A percentile compares a stretch with the other conserved stretches of the same genome.
These are phyloP conservation scores for Cheirogaleus medius DNA, from an alignment of 2,113 vertebrate genomes.

Conservation along the genomic window DNA sequence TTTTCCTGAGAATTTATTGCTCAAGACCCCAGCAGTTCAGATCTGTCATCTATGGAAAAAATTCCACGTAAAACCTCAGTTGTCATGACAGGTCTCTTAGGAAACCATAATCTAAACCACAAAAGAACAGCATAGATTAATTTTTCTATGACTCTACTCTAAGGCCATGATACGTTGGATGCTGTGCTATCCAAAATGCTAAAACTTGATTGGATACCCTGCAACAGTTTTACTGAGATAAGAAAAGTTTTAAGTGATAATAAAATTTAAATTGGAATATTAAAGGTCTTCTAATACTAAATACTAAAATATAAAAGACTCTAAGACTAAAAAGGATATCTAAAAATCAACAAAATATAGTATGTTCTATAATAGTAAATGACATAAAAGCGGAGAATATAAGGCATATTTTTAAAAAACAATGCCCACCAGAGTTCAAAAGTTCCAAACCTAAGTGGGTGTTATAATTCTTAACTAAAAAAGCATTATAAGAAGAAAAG, in stretches of 20 bases:
- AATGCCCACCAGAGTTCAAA: background rate
- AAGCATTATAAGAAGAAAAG: conserved; percentile 27
- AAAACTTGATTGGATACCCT: background rate
- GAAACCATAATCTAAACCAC: conserved; percentile 71
- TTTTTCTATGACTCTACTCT: conserved; percentile 41
- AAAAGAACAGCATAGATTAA: conserved; percentile 53
- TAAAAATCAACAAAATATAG: background rate
- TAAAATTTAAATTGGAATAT: background rate
- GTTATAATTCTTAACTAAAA: background rate
- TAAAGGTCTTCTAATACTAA: background rate
- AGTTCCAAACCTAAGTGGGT: background rate
- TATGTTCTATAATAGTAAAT: background rate
- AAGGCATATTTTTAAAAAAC: background rate
- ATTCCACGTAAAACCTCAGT: conserved; percentile 52
- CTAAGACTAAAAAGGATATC: conserved; percentile 18
- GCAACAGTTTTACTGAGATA: background rate
- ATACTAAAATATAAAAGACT: background rate
- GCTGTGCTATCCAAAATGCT: background rate
- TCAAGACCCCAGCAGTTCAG: background rate
- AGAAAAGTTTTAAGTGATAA: background rate
- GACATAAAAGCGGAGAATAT: conserved; percentile 2
- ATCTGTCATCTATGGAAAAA: conserved; percentile 30
- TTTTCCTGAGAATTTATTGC: conserved; percentile 43
- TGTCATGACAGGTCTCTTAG: conserved; percentile 57
- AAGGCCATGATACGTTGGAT: background rate